Evolutionary conservation across 2,113 vertebrate species (phyloP), one percentile per base, ranked within the genome.

Genomic region (Taurulus bubalis): DNA sequence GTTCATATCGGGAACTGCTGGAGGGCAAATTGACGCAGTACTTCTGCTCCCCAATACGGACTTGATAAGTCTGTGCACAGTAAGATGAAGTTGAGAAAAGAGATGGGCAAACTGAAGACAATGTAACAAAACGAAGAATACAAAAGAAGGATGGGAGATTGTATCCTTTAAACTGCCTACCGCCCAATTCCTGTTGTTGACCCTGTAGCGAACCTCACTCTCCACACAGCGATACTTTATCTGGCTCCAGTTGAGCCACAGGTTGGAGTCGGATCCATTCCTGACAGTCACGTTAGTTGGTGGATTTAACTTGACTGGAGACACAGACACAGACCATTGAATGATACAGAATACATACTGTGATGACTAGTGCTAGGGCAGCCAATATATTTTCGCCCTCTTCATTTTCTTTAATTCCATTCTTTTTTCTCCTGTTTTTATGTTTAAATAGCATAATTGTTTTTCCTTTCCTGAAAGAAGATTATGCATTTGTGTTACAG

Each of bases 191-290:
- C 40, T 79, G 55, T 80, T 28, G 40, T 90, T 87, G 73, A 3
- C 59, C 56, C 69, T 82, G 83, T 49, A 82, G 38, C 69, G 86
- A 51, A 92, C 75, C 10, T 90, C n/a, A 60, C 55, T 90, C 18
- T 87, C 71, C 32, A 83, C 86, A 80, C 91, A 92, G 0, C 0
- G 2, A 9, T 3, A 0, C 1, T 0, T 0, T 0, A 66, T 87
- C 30, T 89, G 88, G 56, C 71, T 87, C 93, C 91, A 94, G 75
- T 83, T 87, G 65, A 87, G 84, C 78, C 88, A 90, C 68, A 94
- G 42, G 67, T 85, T 90, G 0, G 6, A 53, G 66, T 93, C 90
- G 0, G 81, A 51, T 71, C 45, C 81, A 26, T 71, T 80, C 49
- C 87, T 20, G 22, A 87, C 85, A 0, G 88, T 89, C 65, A 93